These are phyloP conservation scores for Indicator indicator DNA, from an alignment of 2,113 vertebrate genomes.

Conservation along the genomic window DNA sequence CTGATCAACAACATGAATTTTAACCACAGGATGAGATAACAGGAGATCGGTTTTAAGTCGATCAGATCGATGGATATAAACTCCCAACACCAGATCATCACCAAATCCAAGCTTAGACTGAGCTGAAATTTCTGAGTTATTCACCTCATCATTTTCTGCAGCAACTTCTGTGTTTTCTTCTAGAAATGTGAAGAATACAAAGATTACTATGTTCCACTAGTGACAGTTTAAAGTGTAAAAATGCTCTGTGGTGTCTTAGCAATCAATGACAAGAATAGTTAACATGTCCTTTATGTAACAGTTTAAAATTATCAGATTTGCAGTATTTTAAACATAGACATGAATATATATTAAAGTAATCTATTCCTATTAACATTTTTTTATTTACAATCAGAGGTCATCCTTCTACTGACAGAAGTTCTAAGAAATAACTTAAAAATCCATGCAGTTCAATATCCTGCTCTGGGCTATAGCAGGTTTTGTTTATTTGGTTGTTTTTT, in stretches of 20 bases:
- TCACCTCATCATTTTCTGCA: slow-evolving; percentile 58
- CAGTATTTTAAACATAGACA: neutral
- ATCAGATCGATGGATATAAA: slow-evolving; percentile 90
- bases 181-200: slow-evolving; percentile 50
- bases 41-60: slow-evolving; percentile 87
- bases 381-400: neutral
- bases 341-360: neutral
- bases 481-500: neutral
- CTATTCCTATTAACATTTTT: neutral
- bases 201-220: neutral
- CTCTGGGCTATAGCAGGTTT: neutral
- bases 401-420: neutral
- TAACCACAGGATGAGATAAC: slow-evolving; percentile 92
- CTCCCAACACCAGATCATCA: slow-evolving; percentile 88
- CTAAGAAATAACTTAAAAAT: neutral
- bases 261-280: neutral
- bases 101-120: slow-evolving; percentile 72
- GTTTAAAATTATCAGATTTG: neutral
- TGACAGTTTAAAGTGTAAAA: neutral
- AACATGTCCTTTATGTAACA: neutral
- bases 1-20: slow-evolving; percentile 91
- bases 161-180: slow-evolving; percentile 54
- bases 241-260: neutral
- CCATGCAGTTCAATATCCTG: neutral
- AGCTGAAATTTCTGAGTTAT: slow-evolving; percentile 64